These are phyloP conservation scores for Lagodon rhomboides DNA, from an alignment of 2,797 vertebrate genomes.

Conservation along the genomic window DNA sequence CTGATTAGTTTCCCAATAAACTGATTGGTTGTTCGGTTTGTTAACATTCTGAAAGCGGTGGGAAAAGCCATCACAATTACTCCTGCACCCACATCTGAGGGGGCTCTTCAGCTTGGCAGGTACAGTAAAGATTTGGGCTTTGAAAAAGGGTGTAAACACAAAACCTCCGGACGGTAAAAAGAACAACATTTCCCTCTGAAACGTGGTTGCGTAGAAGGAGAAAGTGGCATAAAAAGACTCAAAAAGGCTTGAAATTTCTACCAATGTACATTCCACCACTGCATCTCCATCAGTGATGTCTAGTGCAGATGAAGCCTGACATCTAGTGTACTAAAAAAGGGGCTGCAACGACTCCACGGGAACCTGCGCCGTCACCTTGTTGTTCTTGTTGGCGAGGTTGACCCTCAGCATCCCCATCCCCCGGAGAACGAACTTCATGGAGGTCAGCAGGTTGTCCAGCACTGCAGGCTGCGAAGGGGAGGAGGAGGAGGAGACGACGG, in stretches of 20 bases:
- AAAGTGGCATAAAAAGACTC: no score
- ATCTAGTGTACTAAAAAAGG: slow-evolving; percentile 62
- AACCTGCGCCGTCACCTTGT: slow-evolving; percentile 73
- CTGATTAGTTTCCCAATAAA: background rate
- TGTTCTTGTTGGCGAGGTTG: slow-evolving; percentile 82
- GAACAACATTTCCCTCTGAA: no score
- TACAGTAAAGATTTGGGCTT: no score
- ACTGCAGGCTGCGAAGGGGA: slow-evolving; percentile 75
- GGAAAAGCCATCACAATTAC: no score
- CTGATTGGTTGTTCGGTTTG: background rate
- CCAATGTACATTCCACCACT: background rate
- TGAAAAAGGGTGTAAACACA: no score
- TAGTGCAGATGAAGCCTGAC: slow-evolving; percentile 55
- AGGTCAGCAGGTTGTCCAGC: slow-evolving; percentile 85
- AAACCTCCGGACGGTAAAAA: no score
- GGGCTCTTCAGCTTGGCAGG: no score
- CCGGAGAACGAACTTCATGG: slow-evolving; percentile 85
- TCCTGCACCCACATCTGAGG: no score
- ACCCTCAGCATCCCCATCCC: slow-evolving; percentile 86
- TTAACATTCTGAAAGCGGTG: no score
- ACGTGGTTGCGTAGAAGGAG: no score
- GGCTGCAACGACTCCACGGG: slow-evolving; percentile 11
- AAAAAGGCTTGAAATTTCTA: no score
- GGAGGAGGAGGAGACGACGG: background rate
- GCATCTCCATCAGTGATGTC: background rate